Conservation (phyloP, 2,797 vertebrate species). For the Hemibagrus guttatus region DNA sequence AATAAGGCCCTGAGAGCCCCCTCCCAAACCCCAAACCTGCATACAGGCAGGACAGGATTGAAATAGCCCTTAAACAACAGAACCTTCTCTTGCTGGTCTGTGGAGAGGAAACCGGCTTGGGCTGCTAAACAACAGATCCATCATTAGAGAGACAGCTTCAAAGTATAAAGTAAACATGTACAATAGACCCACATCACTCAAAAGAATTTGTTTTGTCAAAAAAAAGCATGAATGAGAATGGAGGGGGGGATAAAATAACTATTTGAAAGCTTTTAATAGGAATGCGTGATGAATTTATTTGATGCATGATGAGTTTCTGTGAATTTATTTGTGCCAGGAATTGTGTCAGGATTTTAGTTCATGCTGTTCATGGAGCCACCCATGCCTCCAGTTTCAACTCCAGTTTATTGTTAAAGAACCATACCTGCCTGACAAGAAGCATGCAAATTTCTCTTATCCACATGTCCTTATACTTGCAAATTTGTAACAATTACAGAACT, state of each 20-base stretch:
- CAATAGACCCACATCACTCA: slow-evolving; percentile 38
- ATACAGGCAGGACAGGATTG: slow-evolving; percentile 31
- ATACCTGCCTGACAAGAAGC: neutral
- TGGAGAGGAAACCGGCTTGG: slow-evolving; percentile 31
- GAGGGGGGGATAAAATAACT: neutral
- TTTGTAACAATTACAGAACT: neutral
- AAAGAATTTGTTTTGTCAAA: slow-evolving; percentile 13
- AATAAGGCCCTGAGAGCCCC: slow-evolving; percentile 22
- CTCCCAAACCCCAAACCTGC: slow-evolving; percentile 35
- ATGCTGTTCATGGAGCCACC: neutral
- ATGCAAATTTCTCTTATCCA: slow-evolving; percentile 1
- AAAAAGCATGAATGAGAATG: slow-evolving; percentile 1
- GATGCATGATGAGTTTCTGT: neutral
- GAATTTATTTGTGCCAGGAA: neutral
- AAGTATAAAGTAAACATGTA: slow-evolving; percentile 35
- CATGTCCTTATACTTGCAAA: neutral
- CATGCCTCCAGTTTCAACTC: neutral
- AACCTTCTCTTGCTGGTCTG: slow-evolving; percentile 30
- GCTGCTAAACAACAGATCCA: slow-evolving; percentile 45
- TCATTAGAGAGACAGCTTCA: slow-evolving; percentile 44
- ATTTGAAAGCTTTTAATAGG: neutral
- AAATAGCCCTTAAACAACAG: slow-evolving; percentile 42
- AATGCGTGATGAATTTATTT: neutral
- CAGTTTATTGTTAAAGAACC: neutral
- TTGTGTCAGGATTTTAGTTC: slow-evolving; percentile 9